Evolutionary conservation across 1,140 invertebrate species (phyloP).

Genomic region (Microplitis mediator): DNA sequence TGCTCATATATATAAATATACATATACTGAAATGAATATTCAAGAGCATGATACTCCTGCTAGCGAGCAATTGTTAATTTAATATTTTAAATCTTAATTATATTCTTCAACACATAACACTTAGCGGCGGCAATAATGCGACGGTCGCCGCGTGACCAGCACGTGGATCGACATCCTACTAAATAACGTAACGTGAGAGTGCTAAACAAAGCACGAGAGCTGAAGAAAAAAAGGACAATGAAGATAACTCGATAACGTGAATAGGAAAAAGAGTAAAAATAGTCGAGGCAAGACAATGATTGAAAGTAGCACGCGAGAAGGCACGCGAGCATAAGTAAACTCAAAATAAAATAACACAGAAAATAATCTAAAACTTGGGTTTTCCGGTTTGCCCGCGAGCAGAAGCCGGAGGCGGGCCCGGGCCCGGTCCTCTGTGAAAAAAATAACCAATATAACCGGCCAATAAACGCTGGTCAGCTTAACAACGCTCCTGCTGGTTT

Average conservation of each 20-base stretch:
- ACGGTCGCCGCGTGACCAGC: too few species aligned
- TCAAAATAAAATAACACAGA: background rate
- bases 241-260: background rate
- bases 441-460: conserved; percentile 59
- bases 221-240: background rate
- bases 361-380: conserved; percentile 40
- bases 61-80: too few species aligned
- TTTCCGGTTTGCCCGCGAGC: conserved; percentile 40
- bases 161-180: too few species aligned
- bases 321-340: conserved; percentile 5
- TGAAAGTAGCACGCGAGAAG: background rate
- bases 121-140: too few species aligned
- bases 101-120: too few species aligned
- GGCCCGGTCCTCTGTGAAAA: conserved; percentile 36
- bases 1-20: too few species aligned
- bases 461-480: conserved; percentile 54
- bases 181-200: too few species aligned
- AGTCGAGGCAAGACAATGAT: background rate
- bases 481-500: conserved; percentile 38
- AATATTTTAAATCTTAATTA: too few species aligned
- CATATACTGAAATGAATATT: too few species aligned
- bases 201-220: too few species aligned
- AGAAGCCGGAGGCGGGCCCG: conserved; percentile 40
- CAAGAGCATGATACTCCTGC: too few species aligned
- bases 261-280: background rate